Conservation (phyloP, 2,888 invertebrate species). For the Plebejus anna region DNA sequence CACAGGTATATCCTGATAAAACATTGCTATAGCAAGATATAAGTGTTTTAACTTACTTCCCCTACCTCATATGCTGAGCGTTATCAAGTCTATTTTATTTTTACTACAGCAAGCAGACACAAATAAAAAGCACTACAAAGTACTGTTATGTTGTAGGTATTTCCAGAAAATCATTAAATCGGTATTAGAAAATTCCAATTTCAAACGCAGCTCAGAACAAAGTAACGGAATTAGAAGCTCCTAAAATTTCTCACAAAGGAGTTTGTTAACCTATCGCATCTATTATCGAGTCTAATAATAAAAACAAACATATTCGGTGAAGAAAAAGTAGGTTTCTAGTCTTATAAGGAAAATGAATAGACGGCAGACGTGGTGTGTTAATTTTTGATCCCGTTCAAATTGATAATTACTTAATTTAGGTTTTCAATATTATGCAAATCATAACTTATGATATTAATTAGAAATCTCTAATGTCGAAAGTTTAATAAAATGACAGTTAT, state of each 20-base stretch:
- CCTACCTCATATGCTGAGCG: not conserved
- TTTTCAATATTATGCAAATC: no score
- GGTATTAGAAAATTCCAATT: constrained; percentile 18
- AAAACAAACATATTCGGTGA: constrained; percentile 18
- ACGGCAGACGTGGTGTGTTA: not conserved
- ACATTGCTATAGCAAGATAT: not conserved
- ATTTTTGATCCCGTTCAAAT: not conserved
- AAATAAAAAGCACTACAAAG: constrained; percentile 11
- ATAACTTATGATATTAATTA: no score
- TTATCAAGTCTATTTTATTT: not conserved
- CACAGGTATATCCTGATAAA: not conserved
- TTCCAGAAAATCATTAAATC: not conserved
- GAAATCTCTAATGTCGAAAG: no score
- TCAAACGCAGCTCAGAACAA: constrained; percentile 10
- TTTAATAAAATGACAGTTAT: no score
- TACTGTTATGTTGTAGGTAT: not conserved
- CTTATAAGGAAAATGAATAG: not conserved
- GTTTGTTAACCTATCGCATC: constrained; percentile 22
- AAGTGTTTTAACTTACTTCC: not conserved
- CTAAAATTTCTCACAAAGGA: constrained; percentile 26
- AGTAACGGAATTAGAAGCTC: constrained; percentile 29
- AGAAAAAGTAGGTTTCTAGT: constrained; percentile 11
- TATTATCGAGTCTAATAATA: constrained; percentile 11
- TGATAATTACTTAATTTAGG: no score
- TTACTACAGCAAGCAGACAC: not conserved